Conservation (phyloP, 2,113 vertebrate genomes). For the Cisticola juncidis region DNA sequence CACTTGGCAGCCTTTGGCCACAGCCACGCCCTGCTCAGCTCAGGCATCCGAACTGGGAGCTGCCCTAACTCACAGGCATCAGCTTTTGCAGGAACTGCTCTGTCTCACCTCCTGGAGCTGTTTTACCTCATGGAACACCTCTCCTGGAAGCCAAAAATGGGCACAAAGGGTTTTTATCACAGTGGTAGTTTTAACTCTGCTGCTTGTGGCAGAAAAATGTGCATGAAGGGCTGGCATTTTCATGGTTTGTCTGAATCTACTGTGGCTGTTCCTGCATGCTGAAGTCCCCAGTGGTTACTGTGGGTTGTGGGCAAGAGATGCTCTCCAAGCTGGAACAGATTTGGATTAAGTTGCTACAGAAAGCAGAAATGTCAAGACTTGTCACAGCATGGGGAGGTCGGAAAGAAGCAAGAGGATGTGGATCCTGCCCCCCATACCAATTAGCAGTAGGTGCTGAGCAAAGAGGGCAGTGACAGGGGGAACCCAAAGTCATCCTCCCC, state of each 20-base stretch:
- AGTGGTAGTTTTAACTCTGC: background rate
- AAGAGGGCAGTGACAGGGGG: background rate
- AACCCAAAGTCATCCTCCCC: background rate
- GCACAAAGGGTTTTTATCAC: background rate
- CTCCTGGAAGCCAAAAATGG: background rate
- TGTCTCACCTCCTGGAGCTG: background rate
- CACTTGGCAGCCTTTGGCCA: rapidly evolving
- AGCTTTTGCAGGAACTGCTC: background rate
- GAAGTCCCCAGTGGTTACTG: background rate
- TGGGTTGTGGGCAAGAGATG: background rate
- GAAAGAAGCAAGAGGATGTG: background rate
- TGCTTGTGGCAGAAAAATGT: background rate
- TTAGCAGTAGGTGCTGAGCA: background rate
- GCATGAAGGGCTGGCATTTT: background rate
- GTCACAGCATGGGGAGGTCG: rapidly evolving
- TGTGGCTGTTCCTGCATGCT: background rate
- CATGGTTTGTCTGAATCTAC: background rate
- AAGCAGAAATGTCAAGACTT: background rate
- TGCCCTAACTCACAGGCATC: background rate
- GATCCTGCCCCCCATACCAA: background rate
- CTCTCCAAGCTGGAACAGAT: background rate
- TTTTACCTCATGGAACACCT: background rate
- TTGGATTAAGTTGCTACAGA: background rate
- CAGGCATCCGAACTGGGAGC: background rate
- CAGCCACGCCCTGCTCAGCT: background rate